Conservation (phyloP, 2,888 invertebrate species). For the Dendrolimus pini region DNA sequence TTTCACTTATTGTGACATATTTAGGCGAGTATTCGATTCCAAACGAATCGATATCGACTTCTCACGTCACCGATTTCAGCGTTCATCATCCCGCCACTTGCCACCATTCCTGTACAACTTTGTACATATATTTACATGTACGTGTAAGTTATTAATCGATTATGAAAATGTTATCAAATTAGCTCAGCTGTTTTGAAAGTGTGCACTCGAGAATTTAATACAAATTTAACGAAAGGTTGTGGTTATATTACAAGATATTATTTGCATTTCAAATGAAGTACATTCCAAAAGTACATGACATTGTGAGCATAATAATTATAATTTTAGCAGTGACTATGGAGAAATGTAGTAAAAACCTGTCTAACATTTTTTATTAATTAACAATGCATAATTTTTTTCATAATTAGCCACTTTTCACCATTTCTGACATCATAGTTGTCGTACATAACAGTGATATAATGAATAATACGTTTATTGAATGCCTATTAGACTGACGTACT, state of each 20-base stretch:
- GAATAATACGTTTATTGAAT: slow-evolving; percentile 28
- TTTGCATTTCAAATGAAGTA: background rate
- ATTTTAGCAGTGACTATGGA: background rate
- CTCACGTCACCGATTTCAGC: slow-evolving; percentile 20
- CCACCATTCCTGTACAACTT: slow-evolving; percentile 44
- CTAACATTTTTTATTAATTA: no score
- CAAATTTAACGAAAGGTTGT: slow-evolving; percentile 32
- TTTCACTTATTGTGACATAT: slow-evolving; percentile 27
- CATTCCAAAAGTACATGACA: background rate
- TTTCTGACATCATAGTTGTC: no score
- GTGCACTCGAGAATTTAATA: slow-evolving; percentile 56
- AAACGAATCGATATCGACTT: background rate
- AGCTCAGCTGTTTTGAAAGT: slow-evolving; percentile 39
- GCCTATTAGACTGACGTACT: slow-evolving; percentile 71
- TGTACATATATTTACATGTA: slow-evolving; percentile 57
- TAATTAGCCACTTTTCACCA: no score
- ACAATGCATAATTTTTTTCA: no score
- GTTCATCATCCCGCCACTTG: slow-evolving; percentile 55
- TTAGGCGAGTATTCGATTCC: background rate
- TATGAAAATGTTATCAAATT: slow-evolving; percentile 36
- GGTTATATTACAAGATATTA: slow-evolving; percentile 27
- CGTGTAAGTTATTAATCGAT: slow-evolving; percentile 36
- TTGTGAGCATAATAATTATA: background rate
- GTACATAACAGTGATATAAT: slow-evolving; percentile 10
- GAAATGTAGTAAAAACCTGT: no score